These are phyloP conservation scores for Eilema caniola DNA, from an alignment of 2,888 invertebrate genomes.

Conservation along the genomic window DNA sequence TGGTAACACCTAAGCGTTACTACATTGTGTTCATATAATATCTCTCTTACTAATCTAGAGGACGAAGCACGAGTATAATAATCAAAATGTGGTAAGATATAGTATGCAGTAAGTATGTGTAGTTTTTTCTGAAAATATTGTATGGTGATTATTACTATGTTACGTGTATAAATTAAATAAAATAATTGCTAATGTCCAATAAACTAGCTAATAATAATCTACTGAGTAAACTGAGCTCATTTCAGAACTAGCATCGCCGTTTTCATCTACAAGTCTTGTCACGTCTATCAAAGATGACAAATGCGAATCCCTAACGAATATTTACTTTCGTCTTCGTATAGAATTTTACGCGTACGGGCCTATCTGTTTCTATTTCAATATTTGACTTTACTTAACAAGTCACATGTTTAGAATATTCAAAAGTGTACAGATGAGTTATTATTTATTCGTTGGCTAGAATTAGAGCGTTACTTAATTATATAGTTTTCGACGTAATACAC, in stretches of 20 bases:
- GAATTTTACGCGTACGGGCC: slow-evolving; percentile 44
- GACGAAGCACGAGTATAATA: too few species aligned
- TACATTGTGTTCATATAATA: too few species aligned
- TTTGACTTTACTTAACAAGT: slow-evolving; percentile 32
- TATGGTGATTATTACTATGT: too few species aligned
- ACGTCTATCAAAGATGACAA: slow-evolving; percentile 78
- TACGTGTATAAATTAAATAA: neutral
- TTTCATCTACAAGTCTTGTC: slow-evolving; percentile 61
- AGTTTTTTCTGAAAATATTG: too few species aligned
- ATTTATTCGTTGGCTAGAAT: neutral
- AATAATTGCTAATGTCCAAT: too few species aligned
- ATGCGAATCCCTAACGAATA: slow-evolving; percentile 78
- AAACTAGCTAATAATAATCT: neutral
- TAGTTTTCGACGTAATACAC: neutral
- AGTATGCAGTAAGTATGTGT: too few species aligned
- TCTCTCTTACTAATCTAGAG: too few species aligned
- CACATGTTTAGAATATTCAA: slow-evolving; percentile 37
- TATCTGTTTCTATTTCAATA: slow-evolving; percentile 50
- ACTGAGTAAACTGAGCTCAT: slow-evolving; percentile 32
- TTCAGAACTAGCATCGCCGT: slow-evolving; percentile 24
- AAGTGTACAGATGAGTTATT: slow-evolving; percentile 6
- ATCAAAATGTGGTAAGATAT: too few species aligned
- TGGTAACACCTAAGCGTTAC: too few species aligned
- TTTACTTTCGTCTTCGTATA: slow-evolving; percentile 66
- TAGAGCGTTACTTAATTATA: neutral